Evolutionary conservation across 1,140 invertebrate species (phyloP), one percentile per base, ranked within the genome.

Genomic region (Leptinotarsa undecemlineata): DNA sequence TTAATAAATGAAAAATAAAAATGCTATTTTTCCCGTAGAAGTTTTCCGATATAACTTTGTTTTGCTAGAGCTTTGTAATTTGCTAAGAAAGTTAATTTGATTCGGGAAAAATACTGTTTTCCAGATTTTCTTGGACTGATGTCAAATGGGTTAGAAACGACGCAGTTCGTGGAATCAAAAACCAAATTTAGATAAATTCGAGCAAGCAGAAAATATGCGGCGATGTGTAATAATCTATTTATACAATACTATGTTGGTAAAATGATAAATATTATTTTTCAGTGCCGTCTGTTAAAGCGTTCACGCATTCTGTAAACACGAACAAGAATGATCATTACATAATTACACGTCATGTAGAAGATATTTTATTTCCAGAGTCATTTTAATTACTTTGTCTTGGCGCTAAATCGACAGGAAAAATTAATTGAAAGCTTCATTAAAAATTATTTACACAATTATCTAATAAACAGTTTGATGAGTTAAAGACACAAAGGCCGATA

Each of bases 271-370:
- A 73, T 60, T 74, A 69, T 68, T 33, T 69, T 60, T 61, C 67
- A 69, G 23, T 64, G 62, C 33, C 60, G 47, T 48, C 73, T 74
- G 73, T 33, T 21, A 74, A 74, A 74, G 57, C 68, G 70, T 61
- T 74, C 73, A 74, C 33, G 48, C 70, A 71, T 73, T 60, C 70
- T 71, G 73, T 70, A 69, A 74, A 70, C 73, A 74, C 48, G 66
- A 74, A 69, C 61, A n/a, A 72, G 63, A 72, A 72, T 71, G 19
- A 71, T 74, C 61, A 74, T 74, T 64, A 71, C 64, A 51, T 71
- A 73, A 68, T 51, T 71, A 48, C 26, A 74, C 73, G 68, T 74
- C 73, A 74, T 71, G 57, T 47, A 17, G 60, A 70, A 74, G 68
- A 70, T 64, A 71, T 74, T 68, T 68, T n/a, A 64, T 64, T 20